Evolutionary conservation across 37 sponge, comb jelly and placozoan species (phyloP).

Genomic region (Petrosia ficiformis): DNA sequence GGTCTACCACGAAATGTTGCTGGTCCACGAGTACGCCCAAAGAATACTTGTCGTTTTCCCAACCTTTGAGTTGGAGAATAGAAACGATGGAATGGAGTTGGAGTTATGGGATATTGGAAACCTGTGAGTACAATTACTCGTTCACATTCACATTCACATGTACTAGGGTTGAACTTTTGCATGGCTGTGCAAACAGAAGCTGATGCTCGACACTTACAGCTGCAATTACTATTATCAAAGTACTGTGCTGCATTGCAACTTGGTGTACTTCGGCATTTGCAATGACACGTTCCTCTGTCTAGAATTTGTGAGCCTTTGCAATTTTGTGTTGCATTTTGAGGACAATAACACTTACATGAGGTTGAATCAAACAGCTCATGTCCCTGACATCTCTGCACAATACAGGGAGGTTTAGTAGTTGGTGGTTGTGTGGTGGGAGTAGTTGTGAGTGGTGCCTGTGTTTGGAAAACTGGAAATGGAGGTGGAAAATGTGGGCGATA

Average conservation of each 20-base stretch:
- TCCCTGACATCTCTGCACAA: too few relatives aligned
- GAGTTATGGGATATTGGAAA: neutral
- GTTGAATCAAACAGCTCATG: constrained; percentile 8
- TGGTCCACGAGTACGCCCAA: too few relatives aligned
- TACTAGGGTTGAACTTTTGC: constrained; percentile 11
- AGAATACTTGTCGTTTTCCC: neutral
- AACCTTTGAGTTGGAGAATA: neutral
- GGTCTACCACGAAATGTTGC: too few relatives aligned
- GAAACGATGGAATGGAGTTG: too few relatives aligned
- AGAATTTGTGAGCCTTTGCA: constrained; percentile 7
- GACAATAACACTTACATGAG: neutral
- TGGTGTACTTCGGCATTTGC: constrained; percentile 3
- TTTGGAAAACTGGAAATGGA: constrained; percentile 3
- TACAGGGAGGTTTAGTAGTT: neutral
- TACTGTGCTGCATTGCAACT: neutral
- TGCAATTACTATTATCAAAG: neutral
- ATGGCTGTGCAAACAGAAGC: neutral
- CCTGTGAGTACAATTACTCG: neutral
- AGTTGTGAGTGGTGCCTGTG: constrained; percentile 1
- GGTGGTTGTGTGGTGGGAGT: neutral
- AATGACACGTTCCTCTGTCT: constrained; percentile 9
- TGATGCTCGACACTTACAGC: neutral
- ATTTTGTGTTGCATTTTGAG: neutral
- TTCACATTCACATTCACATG: constrained; percentile 33
- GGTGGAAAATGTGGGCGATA: neutral